A percentile compares a stretch with the other conserved stretches of the same genome.
These are phyloP conservation scores for Aspidiotus destructor DNA, from an alignment of 2,888 invertebrate species.

Conservation along the genomic window DNA sequence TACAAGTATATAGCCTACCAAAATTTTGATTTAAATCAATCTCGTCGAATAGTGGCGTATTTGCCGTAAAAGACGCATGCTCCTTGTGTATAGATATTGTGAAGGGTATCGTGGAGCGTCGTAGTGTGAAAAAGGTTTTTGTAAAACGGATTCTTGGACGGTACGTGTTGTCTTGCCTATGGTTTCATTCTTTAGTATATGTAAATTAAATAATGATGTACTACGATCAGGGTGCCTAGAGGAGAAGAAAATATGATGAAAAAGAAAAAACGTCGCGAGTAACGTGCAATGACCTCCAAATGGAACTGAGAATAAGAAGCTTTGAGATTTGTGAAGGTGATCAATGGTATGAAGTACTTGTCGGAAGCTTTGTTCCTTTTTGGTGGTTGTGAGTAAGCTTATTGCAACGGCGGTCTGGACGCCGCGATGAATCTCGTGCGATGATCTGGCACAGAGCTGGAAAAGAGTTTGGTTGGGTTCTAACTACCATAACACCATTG, in stretches of 20 bases:
- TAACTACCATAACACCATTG: too few species aligned
- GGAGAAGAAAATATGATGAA: not conserved
- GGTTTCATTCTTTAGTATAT: constrained; percentile 3
- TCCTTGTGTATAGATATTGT: not conserved
- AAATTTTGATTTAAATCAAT: constrained; percentile 10
- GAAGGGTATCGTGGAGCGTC: too few species aligned
- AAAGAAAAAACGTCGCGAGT: not conserved
- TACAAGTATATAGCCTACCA: not conserved
- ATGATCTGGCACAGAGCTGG: not conserved
- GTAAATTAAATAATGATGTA: constrained; percentile 2
- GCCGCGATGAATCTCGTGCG: not conserved
- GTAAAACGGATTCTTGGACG: not conserved
- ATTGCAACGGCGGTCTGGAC: too few species aligned
- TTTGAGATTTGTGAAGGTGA: too few species aligned
- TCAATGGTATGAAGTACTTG: too few species aligned
- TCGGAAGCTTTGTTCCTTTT: too few species aligned
- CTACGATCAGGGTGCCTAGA: not conserved
- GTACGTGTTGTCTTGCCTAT: constrained; percentile 9
- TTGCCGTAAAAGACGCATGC: not conserved
- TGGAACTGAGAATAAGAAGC: not conserved
- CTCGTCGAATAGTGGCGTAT: not conserved
- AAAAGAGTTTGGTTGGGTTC: too few species aligned
- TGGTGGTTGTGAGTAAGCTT: too few species aligned
- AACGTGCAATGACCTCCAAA: not conserved
- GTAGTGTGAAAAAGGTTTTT: not conserved